Evolutionary conservation across 2,888 invertebrate genomes (phyloP).

Genomic region (Nasonia oneida): DNA sequence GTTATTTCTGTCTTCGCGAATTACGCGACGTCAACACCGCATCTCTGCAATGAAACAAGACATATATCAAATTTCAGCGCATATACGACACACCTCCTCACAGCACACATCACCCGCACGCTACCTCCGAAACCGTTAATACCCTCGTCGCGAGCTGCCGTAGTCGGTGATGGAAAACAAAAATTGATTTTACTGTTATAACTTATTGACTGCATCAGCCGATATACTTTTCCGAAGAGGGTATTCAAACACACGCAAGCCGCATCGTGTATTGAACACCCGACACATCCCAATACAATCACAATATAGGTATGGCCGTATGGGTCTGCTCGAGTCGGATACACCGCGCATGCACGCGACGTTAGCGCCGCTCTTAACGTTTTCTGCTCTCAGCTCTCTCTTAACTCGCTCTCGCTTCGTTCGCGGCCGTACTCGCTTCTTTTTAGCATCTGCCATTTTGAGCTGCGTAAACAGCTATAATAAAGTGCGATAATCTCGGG

Average conservation of each 20-base stretch:
- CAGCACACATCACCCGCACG: background rate
- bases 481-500: background rate
- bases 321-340: background rate
- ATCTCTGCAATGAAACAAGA: background rate
- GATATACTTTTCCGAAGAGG: background rate
- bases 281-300: background rate
- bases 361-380: background rate
- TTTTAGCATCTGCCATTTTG: slow-evolving; percentile 59
- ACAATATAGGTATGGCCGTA: background rate
- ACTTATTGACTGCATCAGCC: background rate
- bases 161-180: background rate
- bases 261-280: background rate
- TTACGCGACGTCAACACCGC: background rate
- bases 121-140: slow-evolving; percentile 2
- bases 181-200: background rate
- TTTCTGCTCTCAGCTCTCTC: background rate
- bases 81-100: too few species aligned
- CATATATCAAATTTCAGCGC: background rate
- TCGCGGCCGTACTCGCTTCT: background rate
- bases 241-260: background rate
- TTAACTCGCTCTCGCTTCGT: slow-evolving; percentile 9
- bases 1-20: background rate
- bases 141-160: background rate
- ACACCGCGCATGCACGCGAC: background rate
- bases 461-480: slow-evolving; percentile 26